Conservation (phyloP, 2,888 invertebrate genomes). For the Coremacera marginata region DNA sequence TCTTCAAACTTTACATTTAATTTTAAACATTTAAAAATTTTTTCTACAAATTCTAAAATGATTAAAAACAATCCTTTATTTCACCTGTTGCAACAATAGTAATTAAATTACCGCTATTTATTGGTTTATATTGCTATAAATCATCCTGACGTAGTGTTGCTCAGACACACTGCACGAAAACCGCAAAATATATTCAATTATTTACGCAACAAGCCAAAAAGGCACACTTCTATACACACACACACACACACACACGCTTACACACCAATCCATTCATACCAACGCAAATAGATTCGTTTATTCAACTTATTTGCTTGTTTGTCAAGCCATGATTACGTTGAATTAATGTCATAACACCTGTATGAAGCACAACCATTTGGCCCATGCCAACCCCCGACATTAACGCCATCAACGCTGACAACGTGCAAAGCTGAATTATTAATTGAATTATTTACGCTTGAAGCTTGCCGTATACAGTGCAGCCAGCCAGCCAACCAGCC, state of each 20-base stretch:
- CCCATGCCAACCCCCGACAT: neutral
- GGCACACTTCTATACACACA: too few relatives aligned
- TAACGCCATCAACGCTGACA: neutral
- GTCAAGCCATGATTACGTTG: neutral
- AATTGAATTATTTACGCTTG: neutral
- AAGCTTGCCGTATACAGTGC: neutral
- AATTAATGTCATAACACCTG: neutral
- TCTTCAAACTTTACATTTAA: too few relatives aligned
- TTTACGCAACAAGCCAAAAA: too few relatives aligned
- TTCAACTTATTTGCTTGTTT: neutral
- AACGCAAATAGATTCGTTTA: neutral
- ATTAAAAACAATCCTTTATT: too few relatives aligned
- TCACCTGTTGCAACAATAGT: too few relatives aligned
- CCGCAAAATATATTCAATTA: too few relatives aligned
- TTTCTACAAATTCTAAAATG: too few relatives aligned
- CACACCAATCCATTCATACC: neutral
- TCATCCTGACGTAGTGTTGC: too few relatives aligned
- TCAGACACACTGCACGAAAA: too few relatives aligned
- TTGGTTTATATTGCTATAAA: too few relatives aligned
- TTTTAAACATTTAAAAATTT: too few relatives aligned
- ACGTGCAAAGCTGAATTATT: constrained; percentile 4
- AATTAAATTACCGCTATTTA: too few relatives aligned
- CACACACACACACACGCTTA: neutral
- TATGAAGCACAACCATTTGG: neutral
- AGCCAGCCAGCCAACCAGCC: neutral